Evolutionary conservation across 2,888 invertebrate species (phyloP).

Genomic region (Cerceris rybyensis): DNA sequence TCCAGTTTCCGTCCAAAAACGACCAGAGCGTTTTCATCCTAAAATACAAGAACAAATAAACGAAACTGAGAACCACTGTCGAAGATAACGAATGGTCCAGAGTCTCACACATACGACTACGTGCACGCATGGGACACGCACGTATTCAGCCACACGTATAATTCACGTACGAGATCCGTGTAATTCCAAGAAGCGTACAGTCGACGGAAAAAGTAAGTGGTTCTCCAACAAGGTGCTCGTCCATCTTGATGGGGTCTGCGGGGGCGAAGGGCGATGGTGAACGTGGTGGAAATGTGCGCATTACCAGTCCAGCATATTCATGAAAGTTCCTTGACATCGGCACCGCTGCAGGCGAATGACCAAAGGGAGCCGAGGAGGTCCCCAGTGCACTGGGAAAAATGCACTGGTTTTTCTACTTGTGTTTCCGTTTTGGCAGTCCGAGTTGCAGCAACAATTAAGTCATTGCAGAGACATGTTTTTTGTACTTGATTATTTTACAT

Average conservation of each 20-base stretch:
- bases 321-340: conserved; percentile 71
- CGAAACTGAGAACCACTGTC: conserved; percentile 70
- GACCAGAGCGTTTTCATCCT: background rate
- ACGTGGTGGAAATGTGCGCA: conserved; percentile 60
- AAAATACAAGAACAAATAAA: conserved; percentile 13
- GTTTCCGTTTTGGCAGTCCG: no score
- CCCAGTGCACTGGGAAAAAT: background rate
- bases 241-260: conserved; percentile 16
- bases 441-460: no score
- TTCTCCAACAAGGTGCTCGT: conserved; percentile 18
- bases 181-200: conserved; percentile 79
- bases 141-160: conserved; percentile 8
- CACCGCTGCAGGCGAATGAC: conserved; percentile 58
- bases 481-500: no score
- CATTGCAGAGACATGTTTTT: no score
- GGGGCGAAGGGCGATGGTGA: conserved; percentile 45
- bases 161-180: conserved; percentile 68
- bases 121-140: background rate
- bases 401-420: no score
- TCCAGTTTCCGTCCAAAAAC: no score
- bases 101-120: conserved; percentile 38
- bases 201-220: conserved; percentile 72
- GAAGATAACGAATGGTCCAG: conserved; percentile 70
- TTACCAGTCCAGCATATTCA: conserved; percentile 62
- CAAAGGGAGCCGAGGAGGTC: conserved; percentile 53